Base-by-base conservation (phyloP, 2,888 invertebrate species). In the Rhagonycha fulva region DNA sequence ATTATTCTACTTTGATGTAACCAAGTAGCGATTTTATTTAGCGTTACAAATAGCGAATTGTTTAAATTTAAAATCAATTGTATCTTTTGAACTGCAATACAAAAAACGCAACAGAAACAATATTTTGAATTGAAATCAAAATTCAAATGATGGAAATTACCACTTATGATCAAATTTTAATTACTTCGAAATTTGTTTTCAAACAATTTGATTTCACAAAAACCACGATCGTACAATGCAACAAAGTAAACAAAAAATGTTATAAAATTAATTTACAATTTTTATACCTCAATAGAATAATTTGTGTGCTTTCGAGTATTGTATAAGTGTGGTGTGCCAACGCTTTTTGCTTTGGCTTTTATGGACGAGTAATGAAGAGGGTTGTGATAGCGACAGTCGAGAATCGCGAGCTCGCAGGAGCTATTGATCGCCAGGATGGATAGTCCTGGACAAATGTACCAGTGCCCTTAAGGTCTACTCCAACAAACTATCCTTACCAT, bases 351-450 rank as follows among this genome's bases (percentile, higher is more conserved):
- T 80, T 63, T 70, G 76, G 78, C 79, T 78, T 77, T 79, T 76
- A 78, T 76, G 76, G 75, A 74, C 76, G 71, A 76, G 76, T 79
- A 82, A 82, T 81, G 81, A 82, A 80, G 80, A 80, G 81, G 79
- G 79, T 78, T 75, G 78, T 79, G 80, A 82, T 81, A 79, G 80
- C 81, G 81, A 82, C 81, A 81, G 81, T 80, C 77, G 81, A 82
- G 80, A 80, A 79, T 81, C 80, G 75, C 74, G 75, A 76, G 77
- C 76, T 77, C 77, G 70, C 72, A 68, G 74, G 72, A 74, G 71
- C 76, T 77, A 77, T 79, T 75, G 77, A 77, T 77, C 77, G 77
- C 74, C 60, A 63, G 76, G 76, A 76, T 77, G 76, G 76, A 74
- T 77, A 60, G 75, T 74, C 79, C 76, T 75, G 77, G 68, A 68